A percentile compares a stretch with the other conserved stretches of the same genome.
Evolutionary conservation across 2,888 invertebrate genomes (phyloP).

Genomic region (Anaspis maculata): DNA sequence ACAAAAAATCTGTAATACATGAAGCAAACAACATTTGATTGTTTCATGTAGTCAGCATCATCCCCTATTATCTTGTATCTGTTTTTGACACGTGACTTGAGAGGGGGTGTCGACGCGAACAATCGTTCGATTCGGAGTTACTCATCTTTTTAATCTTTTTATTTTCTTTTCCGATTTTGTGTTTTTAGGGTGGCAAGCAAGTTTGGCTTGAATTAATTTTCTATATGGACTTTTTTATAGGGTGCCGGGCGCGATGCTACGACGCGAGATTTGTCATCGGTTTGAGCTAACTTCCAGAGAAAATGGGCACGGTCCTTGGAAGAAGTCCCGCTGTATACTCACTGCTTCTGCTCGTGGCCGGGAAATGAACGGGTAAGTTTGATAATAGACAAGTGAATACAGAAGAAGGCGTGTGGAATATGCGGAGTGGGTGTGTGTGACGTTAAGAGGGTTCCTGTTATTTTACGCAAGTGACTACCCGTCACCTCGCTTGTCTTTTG

Average conservation of each 20-base stretch:
- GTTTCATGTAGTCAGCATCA: slow-evolving; percentile 26
- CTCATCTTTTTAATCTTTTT: slow-evolving; percentile 35
- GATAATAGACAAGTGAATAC: slow-evolving; percentile 13
- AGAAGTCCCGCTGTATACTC: too few relatives aligned
- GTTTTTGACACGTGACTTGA: slow-evolving; percentile 30
- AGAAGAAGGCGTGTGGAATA: slow-evolving; percentile 14
- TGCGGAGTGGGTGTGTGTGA: slow-evolving; percentile 14
- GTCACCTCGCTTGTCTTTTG: slow-evolving; percentile 16
- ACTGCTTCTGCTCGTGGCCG: too few relatives aligned
- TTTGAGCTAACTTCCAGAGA: too few relatives aligned
- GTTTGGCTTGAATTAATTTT: slow-evolving; percentile 30
- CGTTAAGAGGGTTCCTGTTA: slow-evolving; percentile 17
- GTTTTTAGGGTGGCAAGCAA: slow-evolving; percentile 23
- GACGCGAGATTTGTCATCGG: too few relatives aligned
- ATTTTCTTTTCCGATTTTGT: slow-evolving; percentile 31
- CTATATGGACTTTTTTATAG: slow-evolving; percentile 33
- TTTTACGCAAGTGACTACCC: slow-evolving; percentile 17
- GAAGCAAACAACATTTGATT: slow-evolving; percentile 32
- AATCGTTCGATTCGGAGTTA: slow-evolving; percentile 32
- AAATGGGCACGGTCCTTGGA: too few relatives aligned
- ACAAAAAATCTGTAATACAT: slow-evolving; percentile 30
- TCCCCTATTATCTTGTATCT: slow-evolving; percentile 30
- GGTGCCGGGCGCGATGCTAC: too few relatives aligned
- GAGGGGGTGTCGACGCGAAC: slow-evolving; percentile 29
- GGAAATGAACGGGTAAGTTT: too few relatives aligned